These are phyloP conservation scores for Agonopterix subpropinquella DNA, from an alignment of 2,888 invertebrate genomes.

Conservation along the genomic window DNA sequence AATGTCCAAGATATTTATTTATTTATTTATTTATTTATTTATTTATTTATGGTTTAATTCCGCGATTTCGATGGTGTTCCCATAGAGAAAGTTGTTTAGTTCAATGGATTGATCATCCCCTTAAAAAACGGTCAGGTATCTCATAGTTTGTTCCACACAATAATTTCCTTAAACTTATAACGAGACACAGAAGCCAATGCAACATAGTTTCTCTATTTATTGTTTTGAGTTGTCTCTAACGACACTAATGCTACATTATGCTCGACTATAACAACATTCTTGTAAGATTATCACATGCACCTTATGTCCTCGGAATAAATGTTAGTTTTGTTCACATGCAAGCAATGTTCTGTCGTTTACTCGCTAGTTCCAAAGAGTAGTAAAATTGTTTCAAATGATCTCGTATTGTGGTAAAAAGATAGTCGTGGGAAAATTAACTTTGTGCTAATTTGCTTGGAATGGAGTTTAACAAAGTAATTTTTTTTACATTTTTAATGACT, in stretches of 20 bases:
- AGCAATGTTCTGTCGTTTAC: background rate
- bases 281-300: too few species aligned
- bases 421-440: background rate
- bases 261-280: background rate
- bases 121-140: background rate
- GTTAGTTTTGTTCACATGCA: background rate
- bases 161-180: slow-evolving; percentile 27
- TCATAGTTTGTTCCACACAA: slow-evolving; percentile 2
- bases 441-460: background rate
- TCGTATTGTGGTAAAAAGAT: background rate
- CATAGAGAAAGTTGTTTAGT: too few species aligned
- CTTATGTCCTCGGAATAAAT: too few species aligned
- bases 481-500: too few species aligned
- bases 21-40: too few species aligned
- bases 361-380: background rate
- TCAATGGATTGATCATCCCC: too few species aligned
- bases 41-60: too few species aligned
- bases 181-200: slow-evolving; percentile 24
- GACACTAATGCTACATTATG: background rate
- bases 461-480: too few species aligned
- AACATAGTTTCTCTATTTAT: slow-evolving; percentile 10
- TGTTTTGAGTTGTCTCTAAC: slow-evolving; percentile 4
- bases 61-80: too few species aligned
- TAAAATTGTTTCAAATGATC: slow-evolving; percentile 1
- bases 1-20: too few species aligned